Evolutionary conservation across 1,140 invertebrate genomes (phyloP).

Genomic region (Drosophila chauvacae): DNA sequence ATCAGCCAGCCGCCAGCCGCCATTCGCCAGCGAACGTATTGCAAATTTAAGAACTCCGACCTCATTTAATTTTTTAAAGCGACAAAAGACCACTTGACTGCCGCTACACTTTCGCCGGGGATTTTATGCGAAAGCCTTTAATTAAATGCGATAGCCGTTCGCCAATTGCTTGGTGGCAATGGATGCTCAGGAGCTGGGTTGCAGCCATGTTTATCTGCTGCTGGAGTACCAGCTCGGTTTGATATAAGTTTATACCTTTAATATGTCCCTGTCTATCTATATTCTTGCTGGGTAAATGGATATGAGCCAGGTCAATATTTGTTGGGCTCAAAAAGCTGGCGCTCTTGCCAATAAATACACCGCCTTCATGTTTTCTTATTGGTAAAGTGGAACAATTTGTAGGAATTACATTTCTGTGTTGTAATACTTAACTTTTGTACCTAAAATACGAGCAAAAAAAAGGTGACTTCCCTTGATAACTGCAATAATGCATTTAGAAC

Average conservation of each 20-base stretch:
- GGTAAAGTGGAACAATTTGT: too few species aligned
- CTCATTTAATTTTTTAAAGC: slow-evolving; percentile 34
- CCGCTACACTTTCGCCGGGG: slow-evolving; percentile 13
- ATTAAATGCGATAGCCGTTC: slow-evolving; percentile 41
- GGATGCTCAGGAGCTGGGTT: slow-evolving; percentile 1
- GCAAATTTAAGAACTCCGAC: slow-evolving; percentile 39
- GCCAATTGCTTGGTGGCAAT: neutral
- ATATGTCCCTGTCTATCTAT: too few species aligned
- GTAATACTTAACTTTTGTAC: neutral
- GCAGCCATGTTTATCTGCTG: slow-evolving; percentile 16
- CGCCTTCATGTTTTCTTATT: too few species aligned
- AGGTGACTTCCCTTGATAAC: neutral
- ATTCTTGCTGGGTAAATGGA: too few species aligned
- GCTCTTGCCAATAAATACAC: too few species aligned
- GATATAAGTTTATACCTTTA: too few species aligned
- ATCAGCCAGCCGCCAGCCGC: neutral
- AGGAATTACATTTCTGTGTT: neutral
- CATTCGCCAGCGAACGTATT: slow-evolving; percentile 15
- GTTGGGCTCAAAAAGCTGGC: too few species aligned
- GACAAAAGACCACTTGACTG: slow-evolving; percentile 35
- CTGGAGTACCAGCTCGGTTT: neutral
- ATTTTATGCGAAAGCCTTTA: slow-evolving; percentile 28
- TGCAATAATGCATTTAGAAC: neutral
- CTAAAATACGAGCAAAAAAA: neutral
- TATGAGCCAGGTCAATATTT: too few species aligned